These are phyloP conservation scores for Chaenodraco wilsoni DNA, from an alignment of 2,797 vertebrate genomes.

Conservation along the genomic window DNA sequence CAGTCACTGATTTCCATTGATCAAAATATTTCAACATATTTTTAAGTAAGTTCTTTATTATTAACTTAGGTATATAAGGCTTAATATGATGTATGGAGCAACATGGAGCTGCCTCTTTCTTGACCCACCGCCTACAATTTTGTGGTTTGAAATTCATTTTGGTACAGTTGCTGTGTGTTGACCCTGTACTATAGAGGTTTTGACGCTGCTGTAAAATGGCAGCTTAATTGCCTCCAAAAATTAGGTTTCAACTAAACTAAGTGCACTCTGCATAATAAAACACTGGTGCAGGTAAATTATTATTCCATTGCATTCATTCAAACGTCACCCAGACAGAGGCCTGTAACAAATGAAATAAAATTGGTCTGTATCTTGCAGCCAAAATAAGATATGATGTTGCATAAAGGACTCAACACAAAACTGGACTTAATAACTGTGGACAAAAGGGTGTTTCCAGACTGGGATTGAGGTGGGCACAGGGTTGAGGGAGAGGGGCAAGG, in stretches of 20 bases:
- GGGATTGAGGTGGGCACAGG: slow-evolving; percentile 18
- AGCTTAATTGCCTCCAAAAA: slow-evolving; percentile 50
- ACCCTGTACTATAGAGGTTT: slow-evolving; percentile 17
- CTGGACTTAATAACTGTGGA: slow-evolving; percentile 61
- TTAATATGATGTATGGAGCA: neutral
- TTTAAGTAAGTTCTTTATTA: neutral
- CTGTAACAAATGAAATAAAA: slow-evolving; percentile 41
- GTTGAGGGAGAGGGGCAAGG: slow-evolving; percentile 17
- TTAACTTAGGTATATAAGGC: neutral
- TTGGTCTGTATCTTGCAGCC: slow-evolving; percentile 34
- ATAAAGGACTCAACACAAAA: slow-evolving; percentile 49
- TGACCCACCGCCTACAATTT: slow-evolving; percentile 5
- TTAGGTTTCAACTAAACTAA: slow-evolving; percentile 45
- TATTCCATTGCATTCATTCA: slow-evolving; percentile 50
- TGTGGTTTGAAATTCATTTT: slow-evolving; percentile 9
- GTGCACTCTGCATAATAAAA: slow-evolving; percentile 66
- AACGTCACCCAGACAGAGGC: slow-evolving; percentile 31
- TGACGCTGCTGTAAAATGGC: slow-evolving; percentile 42
- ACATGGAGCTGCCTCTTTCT: neutral
- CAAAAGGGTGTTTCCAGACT: slow-evolving; percentile 58
- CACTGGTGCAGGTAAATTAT: slow-evolving; percentile 44
- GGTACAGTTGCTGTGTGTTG: slow-evolving; percentile 9
- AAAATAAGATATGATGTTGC: slow-evolving; percentile 56
- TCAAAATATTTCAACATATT: neutral
- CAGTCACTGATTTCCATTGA: neutral